A percentile compares a stretch with the other conserved stretches of the same genome.
Conservation (phyloP, 1,140 invertebrate species). For the Drosophila fuyamai region DNA sequence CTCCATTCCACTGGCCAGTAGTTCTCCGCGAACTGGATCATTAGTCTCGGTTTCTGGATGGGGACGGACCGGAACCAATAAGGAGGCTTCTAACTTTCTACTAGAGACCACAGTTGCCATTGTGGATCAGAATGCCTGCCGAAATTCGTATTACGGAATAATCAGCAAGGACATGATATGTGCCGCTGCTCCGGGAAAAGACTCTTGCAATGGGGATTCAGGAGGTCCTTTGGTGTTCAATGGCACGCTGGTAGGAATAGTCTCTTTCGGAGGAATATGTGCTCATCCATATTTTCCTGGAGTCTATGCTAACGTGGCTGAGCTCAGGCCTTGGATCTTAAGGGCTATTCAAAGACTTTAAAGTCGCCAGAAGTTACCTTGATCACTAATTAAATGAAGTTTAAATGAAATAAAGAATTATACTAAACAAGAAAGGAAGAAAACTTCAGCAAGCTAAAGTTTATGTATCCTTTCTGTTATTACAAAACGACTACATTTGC, state of each 20-base stretch:
- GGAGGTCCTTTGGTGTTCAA: too few relatives aligned
- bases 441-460: too few relatives aligned
- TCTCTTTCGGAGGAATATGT: conserved; percentile 86
- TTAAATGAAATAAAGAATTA: too few relatives aligned
- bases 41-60: conserved; percentile 37
- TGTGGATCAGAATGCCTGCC: background rate
- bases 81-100: background rate
- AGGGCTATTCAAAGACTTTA: background rate
- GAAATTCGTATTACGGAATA: background rate
- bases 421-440: background rate
- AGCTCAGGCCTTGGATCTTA: conserved; percentile 67
- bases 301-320: conserved; percentile 85
- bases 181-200: too few relatives aligned
- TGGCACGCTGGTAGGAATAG: conserved; percentile 85
- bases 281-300: conserved; percentile 80
- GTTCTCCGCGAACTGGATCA: background rate
- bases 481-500: too few relatives aligned
- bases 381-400: background rate
- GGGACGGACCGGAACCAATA: background rate
- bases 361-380: background rate
- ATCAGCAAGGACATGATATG: background rate
- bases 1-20: conserved; percentile 1
- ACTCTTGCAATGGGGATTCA: too few relatives aligned
- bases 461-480: too few relatives aligned
- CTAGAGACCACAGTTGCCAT: background rate